These are phyloP conservation scores for Desmophyllum pertusum DNA, from an alignment of 92 coral and sea anemone species.

Conservation along the genomic window DNA sequence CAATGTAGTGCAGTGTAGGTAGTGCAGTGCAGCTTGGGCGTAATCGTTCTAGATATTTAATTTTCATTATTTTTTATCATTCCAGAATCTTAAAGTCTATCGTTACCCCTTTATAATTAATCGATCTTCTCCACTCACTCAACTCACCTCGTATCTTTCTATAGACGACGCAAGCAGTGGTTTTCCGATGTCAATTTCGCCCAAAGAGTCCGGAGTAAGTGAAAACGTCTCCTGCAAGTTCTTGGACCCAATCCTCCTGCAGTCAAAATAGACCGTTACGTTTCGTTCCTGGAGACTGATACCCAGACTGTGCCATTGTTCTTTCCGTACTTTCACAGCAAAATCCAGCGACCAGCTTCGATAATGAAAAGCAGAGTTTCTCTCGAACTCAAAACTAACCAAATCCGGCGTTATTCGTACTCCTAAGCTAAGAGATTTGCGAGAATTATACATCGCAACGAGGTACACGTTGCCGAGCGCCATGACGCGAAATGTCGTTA, in stretches of 20 bases:
- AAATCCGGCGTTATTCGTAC: conserved; percentile 60
- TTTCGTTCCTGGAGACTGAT: conserved; percentile 74
- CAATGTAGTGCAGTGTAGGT: too few relatives aligned
- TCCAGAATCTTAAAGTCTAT: too few relatives aligned
- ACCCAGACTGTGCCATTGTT: conserved; percentile 85
- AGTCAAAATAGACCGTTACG: conserved; percentile 82
- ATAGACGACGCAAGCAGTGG: conserved; percentile 46
- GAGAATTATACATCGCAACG: conserved; percentile 63
- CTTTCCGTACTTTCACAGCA: conserved; percentile 64
- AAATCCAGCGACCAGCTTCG: conserved; percentile 63
- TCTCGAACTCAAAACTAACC: conserved; percentile 67
- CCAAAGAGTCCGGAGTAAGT: conserved; percentile 65
- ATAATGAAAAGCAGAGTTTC: conserved; percentile 29
- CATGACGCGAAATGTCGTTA: conserved; percentile 63
- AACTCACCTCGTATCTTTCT: conserved; percentile 52
- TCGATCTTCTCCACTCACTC: neutral
- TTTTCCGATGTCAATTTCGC: conserved; percentile 65
- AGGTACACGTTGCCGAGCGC: conserved; percentile 65
- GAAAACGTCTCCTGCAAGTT: conserved; percentile 51
- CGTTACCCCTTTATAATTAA: neutral
- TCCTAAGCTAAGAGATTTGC: conserved; percentile 63
- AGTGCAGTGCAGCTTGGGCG: too few relatives aligned
- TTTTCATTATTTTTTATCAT: too few relatives aligned
- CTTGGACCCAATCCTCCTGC: conserved; percentile 77
- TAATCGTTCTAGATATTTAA: too few relatives aligned